Base-by-base conservation (phyloP, 2,113 vertebrate genomes). In the Phaethornis superciliosus region DNA sequence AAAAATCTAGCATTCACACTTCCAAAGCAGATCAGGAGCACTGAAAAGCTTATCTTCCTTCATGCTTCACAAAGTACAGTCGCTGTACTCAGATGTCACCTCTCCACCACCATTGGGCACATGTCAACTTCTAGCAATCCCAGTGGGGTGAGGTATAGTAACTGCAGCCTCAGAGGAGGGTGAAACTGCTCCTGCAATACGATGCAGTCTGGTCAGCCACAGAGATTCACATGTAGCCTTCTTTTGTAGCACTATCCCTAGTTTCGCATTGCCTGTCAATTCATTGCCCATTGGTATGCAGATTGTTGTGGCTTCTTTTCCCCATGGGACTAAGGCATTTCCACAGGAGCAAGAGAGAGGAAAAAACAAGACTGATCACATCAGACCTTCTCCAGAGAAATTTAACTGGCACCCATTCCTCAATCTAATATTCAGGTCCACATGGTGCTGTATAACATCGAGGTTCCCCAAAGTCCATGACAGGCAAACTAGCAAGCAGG, bases 371-470 rank as follows among this genome's bases (percentile, higher is more conserved):
- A 56, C 26, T 75, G 54, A 13, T 88, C 24, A 49, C 23, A 44
- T 37, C 37, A n/a, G 4, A 23, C 6, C 12, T 70, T 75, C 52
- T 81, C 23, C 21, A 56, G 35, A 77, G 4, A 80, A 32, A 65
- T 62, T 77, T 44, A 81, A 37, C n/a, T 20, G 24, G 26, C 32
- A 44, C 7, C 2, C 8, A 21, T 60, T 78, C 8, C 37, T 71
- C 47, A 77, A 12, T 44, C 75, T 65, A 44, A 46, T 14, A 91
- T 20, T 26, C 33, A 64, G 13, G n/a, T 79, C 33, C 37, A 15
- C 3, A 1, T 47, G 23, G 16, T 32, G 27, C 22, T 16, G 23
- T 8, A 17, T 13, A 63, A 16, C 6, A 26, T 0, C 2, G 18
- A 75, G 21, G 68, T 82, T 54, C 58, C 65, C 35, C 12, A 44